Conservation (phyloP, 1,140 invertebrate species). For the Drosophila kepulauana region DNA sequence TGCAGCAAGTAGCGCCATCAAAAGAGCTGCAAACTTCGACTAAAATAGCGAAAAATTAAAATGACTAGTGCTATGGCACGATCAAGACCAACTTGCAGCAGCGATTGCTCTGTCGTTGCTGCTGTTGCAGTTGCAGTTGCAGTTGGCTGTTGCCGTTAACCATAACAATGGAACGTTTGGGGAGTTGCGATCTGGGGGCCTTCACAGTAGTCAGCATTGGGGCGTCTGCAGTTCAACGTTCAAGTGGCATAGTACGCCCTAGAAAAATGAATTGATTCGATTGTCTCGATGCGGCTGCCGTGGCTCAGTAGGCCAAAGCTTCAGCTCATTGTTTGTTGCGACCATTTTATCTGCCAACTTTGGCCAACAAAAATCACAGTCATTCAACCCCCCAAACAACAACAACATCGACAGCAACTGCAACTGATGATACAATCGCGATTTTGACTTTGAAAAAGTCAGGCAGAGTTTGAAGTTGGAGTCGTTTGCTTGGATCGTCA, state of each 20-base stretch:
- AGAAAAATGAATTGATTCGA: constrained; percentile 85
- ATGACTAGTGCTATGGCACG: constrained; percentile 78
- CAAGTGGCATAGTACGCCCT: constrained; percentile 84
- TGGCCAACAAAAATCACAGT: constrained; percentile 60
- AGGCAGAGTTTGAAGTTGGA: constrained; percentile 32
- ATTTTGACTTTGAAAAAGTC: constrained; percentile 83
- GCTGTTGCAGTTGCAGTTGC: constrained; percentile 30
- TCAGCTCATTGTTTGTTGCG: constrained; percentile 54
- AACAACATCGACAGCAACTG: not conserved
- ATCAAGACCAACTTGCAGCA: constrained; percentile 65
- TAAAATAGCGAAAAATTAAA: constrained; percentile 63
- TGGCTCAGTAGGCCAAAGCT: constrained; percentile 38
- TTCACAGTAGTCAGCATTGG: constrained; percentile 83
- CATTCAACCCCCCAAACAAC: constrained; percentile 54
- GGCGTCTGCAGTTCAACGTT: constrained; percentile 85
- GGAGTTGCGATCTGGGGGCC: constrained; percentile 48
- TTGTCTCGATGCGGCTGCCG: constrained; percentile 60
- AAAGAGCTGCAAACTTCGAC: constrained; percentile 54
- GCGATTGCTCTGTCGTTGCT: constrained; percentile 4
- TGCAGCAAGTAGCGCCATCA: constrained; percentile 51
- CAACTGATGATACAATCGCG: constrained; percentile 79
- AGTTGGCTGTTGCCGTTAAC: constrained; percentile 30
- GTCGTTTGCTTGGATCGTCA: constrained; percentile 28
- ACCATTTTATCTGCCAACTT: constrained; percentile 60
- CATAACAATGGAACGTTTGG: constrained; percentile 61